Percentiles rank a stretch among this genome's conserved stretches.
These are phyloP conservation scores for Chloropsis hardwickii DNA, from an alignment of 2,113 vertebrate species.

Conservation along the genomic window DNA sequence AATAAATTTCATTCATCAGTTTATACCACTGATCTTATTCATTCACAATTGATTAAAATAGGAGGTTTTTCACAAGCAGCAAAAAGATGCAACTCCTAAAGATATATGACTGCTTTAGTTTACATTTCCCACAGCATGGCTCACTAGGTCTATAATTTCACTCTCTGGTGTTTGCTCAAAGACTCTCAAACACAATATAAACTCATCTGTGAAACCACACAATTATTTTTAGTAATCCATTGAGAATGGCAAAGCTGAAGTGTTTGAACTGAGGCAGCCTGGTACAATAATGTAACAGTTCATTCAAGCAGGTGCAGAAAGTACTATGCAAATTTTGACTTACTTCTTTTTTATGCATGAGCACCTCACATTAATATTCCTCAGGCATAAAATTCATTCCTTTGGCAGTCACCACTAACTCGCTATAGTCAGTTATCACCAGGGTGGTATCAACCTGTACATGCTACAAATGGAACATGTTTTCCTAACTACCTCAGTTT, in stretches of 20 bases:
- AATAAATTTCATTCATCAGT: constrained; percentile 19
- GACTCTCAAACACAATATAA: constrained; percentile 66
- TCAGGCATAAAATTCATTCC: constrained; percentile 39
- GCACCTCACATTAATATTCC: constrained; percentile 47
- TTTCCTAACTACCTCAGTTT: constrained; percentile 20
- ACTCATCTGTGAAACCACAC: constrained; percentile 58
- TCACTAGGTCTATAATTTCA: constrained; percentile 48
- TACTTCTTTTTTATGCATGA: constrained; percentile 55
- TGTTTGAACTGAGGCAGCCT: constrained; percentile 39
- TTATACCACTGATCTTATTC: background rate
- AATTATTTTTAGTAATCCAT: constrained; percentile 67
- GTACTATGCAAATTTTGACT: constrained; percentile 63
- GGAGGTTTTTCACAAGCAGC: constrained; percentile 17
- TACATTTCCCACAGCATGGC: constrained; percentile 27
- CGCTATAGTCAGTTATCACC: background rate
- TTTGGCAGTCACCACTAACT: constrained; percentile 41
- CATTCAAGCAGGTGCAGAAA: constrained; percentile 40
- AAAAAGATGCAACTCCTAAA: constrained; percentile 51
- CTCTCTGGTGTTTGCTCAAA: constrained; percentile 63
- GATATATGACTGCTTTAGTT: constrained; percentile 20
- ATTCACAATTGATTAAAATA: constrained; percentile 44
- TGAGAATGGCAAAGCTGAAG: constrained; percentile 60
- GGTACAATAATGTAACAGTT: constrained; percentile 49
- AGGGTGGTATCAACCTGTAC: background rate
- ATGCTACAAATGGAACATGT: background rate